Evolutionary conservation across 2,888 invertebrate species (phyloP).

Genomic region (Oegoconia quadripuncta): DNA sequence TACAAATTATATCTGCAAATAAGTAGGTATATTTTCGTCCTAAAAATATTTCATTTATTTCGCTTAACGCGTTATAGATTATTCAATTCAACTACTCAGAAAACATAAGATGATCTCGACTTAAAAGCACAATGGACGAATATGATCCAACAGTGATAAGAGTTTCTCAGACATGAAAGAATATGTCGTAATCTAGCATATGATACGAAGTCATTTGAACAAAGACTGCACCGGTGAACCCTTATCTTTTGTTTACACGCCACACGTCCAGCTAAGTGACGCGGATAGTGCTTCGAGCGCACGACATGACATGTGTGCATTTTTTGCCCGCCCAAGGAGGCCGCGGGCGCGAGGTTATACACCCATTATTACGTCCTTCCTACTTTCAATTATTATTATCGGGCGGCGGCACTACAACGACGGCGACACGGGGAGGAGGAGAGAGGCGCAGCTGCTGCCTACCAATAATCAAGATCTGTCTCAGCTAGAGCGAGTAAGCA

Average conservation of each 20-base stretch:
- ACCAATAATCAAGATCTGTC: conserved; percentile 79
- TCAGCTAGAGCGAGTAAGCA: conserved; percentile 58
- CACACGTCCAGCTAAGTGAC: conserved; percentile 44
- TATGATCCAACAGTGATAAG: conserved; percentile 42
- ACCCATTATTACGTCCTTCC: conserved; percentile 80
- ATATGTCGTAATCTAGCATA: conserved; percentile 41
- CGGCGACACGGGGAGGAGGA: conserved; percentile 76
- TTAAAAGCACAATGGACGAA: no score
- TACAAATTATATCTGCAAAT: no score
- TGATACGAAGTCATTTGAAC: conserved; percentile 47
- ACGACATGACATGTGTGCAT: conserved; percentile 63
- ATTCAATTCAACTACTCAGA: no score
- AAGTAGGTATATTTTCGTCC: no score
- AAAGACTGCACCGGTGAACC: conserved; percentile 40
- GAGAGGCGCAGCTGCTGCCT: conserved; percentile 80
- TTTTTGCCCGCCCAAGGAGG: conserved; percentile 80
- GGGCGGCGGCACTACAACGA: conserved; percentile 70
- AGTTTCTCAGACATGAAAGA: conserved; percentile 35
- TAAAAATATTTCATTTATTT: no score
- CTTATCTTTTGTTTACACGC: conserved; percentile 61
- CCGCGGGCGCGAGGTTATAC: conserved; percentile 79
- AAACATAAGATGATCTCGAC: background rate
- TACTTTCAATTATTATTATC: conserved; percentile 80
- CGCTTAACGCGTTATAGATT: no score
- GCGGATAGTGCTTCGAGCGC: conserved; percentile 24